These are phyloP conservation scores for Danio rerio DNA, from an alignment of 2,113 vertebrate genomes.

Conservation along the genomic window GRCz12tu NC_133186.1:28264501-28265000, in stretches of 20 bases:
- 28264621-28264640: constrained; percentile 71
- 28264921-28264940: constrained; percentile 73
- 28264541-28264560: constrained; percentile 46
- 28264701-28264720: constrained; percentile 69
- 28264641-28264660: constrained; percentile 70
- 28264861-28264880: constrained; percentile 39
- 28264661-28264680: constrained; percentile 60
- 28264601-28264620: constrained; percentile 69
- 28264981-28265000: constrained; percentile 19
- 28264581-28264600: constrained; percentile 65
- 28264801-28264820: constrained; percentile 81
- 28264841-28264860: constrained; percentile 74
- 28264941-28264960: constrained; percentile 64
- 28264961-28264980: constrained; percentile 11
- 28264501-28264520: constrained; percentile 64
- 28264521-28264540: constrained; percentile 38
- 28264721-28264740: constrained; percentile 75
- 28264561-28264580: constrained; percentile 56
- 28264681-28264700: constrained; percentile 58
- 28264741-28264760: constrained; percentile 65
- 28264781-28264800: constrained; percentile 60
- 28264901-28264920: constrained; percentile 64
- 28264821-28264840: constrained; percentile 71
- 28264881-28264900: constrained; percentile 68
- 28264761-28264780: constrained; percentile 63